Evolutionary conservation across 2,797 vertebrate species (phyloP), one percentile per base, ranked within the genome.

Genomic region (Coluber constrictor): DNA sequence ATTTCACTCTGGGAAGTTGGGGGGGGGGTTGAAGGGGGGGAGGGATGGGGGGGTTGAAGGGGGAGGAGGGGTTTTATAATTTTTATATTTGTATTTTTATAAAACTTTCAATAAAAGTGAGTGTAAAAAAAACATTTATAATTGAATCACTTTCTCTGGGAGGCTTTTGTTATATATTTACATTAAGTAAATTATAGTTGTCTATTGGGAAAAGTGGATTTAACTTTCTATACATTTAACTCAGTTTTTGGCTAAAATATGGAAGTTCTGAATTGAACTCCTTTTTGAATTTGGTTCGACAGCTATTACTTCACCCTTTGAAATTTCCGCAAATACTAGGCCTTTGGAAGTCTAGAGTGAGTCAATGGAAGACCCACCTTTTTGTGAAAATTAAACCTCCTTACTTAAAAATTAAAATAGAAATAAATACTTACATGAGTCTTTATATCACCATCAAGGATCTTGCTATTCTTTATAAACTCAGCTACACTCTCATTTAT

Each of bases 391-490:
- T 56, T 27, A 92, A 0, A 0, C 2, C 88, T 88, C 0, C 5
- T 23, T 20, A 6, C 90, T 0, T 88, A 25, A 6, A 13, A 2
- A 16, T 23, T 60, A 89, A 86, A 90, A 88, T 59, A 0, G 11
- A 66, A 25, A 83, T 51, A 89, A 95, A 94, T 96, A 98, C 99
- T 98, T 97, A 99, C 99, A n/a, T 99, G 99, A 95, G 98, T 98
- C 96, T 98, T 98, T 96, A 99, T 99, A 0, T 99, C 99, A 1
- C 98, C 98, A 93, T 99, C 99, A 87, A 99, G 98, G 94, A 97
- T 97, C 94, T 95, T 97, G 96, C 99, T 99, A 96, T 98, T 96
- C 96, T 97, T 98, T 94, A 99, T 95, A 97, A 99, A 99, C 90
- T 99, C 98, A 2, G 98, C 98, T 95, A 99, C 98, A 1, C 98